Base-by-base conservation (phyloP, 2,113 vertebrate genomes). In the Theristicus caerulescens region DNA sequence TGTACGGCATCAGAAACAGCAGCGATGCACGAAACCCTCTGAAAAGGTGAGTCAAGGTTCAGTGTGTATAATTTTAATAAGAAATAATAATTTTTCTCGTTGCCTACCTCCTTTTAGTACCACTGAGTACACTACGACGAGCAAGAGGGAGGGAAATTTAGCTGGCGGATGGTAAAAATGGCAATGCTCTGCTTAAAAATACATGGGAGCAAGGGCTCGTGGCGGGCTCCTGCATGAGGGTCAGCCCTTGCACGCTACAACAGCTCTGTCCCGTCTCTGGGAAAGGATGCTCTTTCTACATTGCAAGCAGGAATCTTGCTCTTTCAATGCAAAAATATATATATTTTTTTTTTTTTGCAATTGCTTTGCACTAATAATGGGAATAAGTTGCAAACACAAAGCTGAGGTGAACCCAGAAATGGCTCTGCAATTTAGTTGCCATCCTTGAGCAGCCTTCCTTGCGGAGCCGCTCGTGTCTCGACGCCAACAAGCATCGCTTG, bases 391-490 rank as follows among this genome's bases (percentile, higher is more conserved):
- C 34, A 36, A 70, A 55, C 46, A 24, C 44, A 26, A 44, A 49
- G 31, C 11, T 6, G 20, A 38, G 80, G 25, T 13, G 24, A 59
- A 9, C 46, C 32, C 70, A 59, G 47, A 58, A n/a, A 34, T 1
- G 34, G 59, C 26, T 7, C 3, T 3, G 16, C 27, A 29, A 59
- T 64, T 51, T 2, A 17, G 59, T 1, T 40, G 79, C 52, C 69
- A 29, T 7, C 73, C 62, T 61, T 13, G n/a, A 59, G 79, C 32
- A 55, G 34, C 3, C 36, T 46, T 80, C 78, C 46, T 61, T 0
- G 0, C 7, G 4, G 64, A 85, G 69, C 46, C 1, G 5, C 61
- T 59, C 5, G 3, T 8, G n/a, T 42, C 87, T 55, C 1, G 10
- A 66, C 7, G 4, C 46, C 88, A 34, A 11, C 51, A 10, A 77